Conservation (phyloP, 2,797 vertebrate genomes). For the Lutjanus campechanus region DNA sequence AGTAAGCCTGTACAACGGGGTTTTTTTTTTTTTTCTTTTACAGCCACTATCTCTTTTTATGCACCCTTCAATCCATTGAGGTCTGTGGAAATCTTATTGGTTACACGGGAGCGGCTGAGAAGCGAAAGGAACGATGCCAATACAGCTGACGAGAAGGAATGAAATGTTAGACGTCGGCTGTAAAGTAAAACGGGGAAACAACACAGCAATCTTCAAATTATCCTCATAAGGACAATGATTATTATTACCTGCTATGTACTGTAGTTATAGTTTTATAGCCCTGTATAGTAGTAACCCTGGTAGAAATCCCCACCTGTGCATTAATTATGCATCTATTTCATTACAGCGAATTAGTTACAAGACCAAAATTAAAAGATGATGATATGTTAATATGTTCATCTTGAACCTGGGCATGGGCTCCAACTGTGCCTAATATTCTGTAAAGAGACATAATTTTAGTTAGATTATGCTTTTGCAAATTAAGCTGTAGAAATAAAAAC, state of each 20-base stretch:
- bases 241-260: conserved; percentile 32
- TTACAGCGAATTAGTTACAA: conserved; percentile 39
- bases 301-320: conserved; percentile 20
- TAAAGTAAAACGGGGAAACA: conserved; percentile 35
- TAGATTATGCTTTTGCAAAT: not conserved
- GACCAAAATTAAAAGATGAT: conserved; percentile 46
- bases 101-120: conserved; percentile 33
- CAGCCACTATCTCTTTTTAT: conserved; percentile 33
- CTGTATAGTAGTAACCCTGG: not conserved
- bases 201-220: conserved; percentile 14
- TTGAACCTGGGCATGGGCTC: not conserved
- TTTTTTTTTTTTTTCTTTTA: not conserved
- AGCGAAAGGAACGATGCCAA: conserved; percentile 28
- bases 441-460: not conserved
- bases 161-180: not conserved
- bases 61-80: conserved; percentile 44
- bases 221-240: conserved; percentile 46
- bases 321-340: conserved; percentile 45
- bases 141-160: conserved; percentile 19
- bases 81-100: conserved; percentile 45
- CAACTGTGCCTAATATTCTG: not conserved
- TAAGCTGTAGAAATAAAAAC: not conserved
- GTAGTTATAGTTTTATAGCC: conserved; percentile 28
- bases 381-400: not conserved
- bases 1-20: not conserved